phyloP scores from a whole-genome alignment of 2,888 invertebrate species.

The Epistrophella euchroma region DNA sequence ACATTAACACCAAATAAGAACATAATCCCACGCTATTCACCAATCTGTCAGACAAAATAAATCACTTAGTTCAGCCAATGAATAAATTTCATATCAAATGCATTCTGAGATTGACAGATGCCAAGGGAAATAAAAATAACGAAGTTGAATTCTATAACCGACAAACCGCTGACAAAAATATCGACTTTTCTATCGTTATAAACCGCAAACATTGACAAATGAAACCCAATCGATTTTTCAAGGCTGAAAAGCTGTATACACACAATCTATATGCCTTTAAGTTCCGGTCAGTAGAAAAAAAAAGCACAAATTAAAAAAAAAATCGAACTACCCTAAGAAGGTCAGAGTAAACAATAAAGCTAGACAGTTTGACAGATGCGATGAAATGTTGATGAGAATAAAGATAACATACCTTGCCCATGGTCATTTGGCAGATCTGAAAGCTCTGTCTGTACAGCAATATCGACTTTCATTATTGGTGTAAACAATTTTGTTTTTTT shows the following conservation, averaged over 20 bases:
- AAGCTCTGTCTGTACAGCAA: conserved; percentile 83
- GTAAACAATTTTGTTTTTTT: conserved; percentile 8
- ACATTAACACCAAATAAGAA: conserved; percentile 33
- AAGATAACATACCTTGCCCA: conserved; percentile 68
- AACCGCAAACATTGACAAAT: conserved; percentile 29
- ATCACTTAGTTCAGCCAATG: conserved; percentile 1
- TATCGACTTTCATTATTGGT: conserved; percentile 79
- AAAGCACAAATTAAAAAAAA: not conserved
- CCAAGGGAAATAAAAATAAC: not conserved
- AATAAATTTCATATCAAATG: conserved; percentile 24
- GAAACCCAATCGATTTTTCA: conserved; percentile 18
- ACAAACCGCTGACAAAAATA: not conserved
- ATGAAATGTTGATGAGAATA: conserved; percentile 22
- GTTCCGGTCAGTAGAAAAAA: conserved; percentile 19
- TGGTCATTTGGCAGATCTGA: conserved; percentile 78
- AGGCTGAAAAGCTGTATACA: conserved; percentile 14
- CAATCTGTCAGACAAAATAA: conserved; percentile 34
- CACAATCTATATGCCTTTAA: no score
- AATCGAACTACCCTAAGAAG: conserved; percentile 35
- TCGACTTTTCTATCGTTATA: conserved; percentile 16
- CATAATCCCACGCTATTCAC: conserved; percentile 23
- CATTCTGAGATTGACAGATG: conserved; percentile 24
- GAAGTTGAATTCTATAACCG: not conserved
- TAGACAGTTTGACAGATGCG: conserved; percentile 65
- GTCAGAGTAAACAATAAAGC: conserved; percentile 58